Conservation (phyloP, 2,888 invertebrate genomes). For the Himalopsyche japonica region DNA sequence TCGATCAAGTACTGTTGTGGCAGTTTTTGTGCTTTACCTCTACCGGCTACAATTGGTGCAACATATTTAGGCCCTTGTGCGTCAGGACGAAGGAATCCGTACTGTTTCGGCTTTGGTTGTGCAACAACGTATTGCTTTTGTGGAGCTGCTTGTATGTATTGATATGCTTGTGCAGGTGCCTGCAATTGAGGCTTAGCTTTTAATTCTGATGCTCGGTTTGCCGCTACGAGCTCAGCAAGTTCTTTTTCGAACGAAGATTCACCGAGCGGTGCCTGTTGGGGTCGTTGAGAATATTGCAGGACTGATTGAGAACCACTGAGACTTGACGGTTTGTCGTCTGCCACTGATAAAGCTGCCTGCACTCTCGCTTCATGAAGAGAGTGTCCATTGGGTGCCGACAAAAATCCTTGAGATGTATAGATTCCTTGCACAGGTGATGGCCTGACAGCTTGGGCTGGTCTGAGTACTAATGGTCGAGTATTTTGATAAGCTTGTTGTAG, state of each 20-base stretch:
- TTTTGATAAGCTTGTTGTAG: constrained; percentile 25
- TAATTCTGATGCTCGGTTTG: constrained; percentile 36
- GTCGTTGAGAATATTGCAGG: constrained; percentile 22
- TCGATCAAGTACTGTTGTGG: constrained; percentile 59
- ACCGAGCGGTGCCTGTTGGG: constrained; percentile 20
- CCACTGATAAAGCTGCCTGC: constrained; percentile 36
- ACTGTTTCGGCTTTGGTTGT: constrained; percentile 24
- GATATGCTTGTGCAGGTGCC: not conserved
- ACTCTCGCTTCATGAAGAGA: constrained; percentile 37
- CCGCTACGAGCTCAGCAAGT: constrained; percentile 34
- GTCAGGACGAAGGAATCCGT: constrained; percentile 8
- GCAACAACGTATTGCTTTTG: not conserved
- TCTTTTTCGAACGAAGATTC: constrained; percentile 39
- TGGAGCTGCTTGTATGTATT: constrained; percentile 11
- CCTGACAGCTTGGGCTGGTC: constrained; percentile 31
- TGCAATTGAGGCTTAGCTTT: constrained; percentile 29
- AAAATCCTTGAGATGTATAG: constrained; percentile 33
- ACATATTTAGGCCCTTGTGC: constrained; percentile 20
- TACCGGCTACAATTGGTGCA: constrained; percentile 7
- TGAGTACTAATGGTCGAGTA: constrained; percentile 17
- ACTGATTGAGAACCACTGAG: not conserved
- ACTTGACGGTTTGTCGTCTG: constrained; percentile 28
- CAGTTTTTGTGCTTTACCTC: not conserved
- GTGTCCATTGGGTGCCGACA: constrained; percentile 15
- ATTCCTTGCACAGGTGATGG: constrained; percentile 27